These are phyloP conservation scores for Rhogogaster chlorosoma DNA, from an alignment of 2,888 invertebrate species.

Conservation along the genomic window DNA sequence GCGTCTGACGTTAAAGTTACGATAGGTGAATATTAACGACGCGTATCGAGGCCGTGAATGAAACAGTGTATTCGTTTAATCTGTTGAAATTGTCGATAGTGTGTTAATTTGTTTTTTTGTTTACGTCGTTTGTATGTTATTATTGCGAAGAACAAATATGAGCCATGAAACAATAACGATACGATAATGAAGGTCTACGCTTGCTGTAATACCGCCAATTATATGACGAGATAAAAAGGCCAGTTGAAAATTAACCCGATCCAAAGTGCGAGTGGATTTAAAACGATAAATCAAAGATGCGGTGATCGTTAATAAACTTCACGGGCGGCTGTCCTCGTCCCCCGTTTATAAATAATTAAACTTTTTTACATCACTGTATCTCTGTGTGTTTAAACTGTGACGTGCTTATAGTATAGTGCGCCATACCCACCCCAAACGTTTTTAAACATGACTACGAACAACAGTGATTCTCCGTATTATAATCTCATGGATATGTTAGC, in stretches of 20 bases:
- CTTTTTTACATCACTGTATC: not conserved
- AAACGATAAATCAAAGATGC: not conserved
- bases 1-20: no score
- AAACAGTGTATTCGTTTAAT: no score
- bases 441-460: conserved; percentile 9
- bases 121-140: no score
- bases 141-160: no score
- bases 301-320: conserved; percentile 37
- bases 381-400: not conserved
- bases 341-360: not conserved
- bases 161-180: no score
- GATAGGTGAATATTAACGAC: no score
- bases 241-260: not conserved
- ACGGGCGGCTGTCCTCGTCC: not conserved
- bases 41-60: no score
- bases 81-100: no score
- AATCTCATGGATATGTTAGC: not conserved
- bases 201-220: no score
- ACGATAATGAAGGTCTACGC: no score
- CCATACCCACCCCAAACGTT: not conserved
- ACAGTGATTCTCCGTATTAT: not conserved
- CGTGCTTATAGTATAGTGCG: conserved; percentile 1
- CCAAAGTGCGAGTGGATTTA: not conserved
- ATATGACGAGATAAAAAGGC: no score
- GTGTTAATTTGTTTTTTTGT: no score